phyloP scores from a whole-genome alignment of 2,888 invertebrate species.

The Oegoconia quadripuncta region DNA sequence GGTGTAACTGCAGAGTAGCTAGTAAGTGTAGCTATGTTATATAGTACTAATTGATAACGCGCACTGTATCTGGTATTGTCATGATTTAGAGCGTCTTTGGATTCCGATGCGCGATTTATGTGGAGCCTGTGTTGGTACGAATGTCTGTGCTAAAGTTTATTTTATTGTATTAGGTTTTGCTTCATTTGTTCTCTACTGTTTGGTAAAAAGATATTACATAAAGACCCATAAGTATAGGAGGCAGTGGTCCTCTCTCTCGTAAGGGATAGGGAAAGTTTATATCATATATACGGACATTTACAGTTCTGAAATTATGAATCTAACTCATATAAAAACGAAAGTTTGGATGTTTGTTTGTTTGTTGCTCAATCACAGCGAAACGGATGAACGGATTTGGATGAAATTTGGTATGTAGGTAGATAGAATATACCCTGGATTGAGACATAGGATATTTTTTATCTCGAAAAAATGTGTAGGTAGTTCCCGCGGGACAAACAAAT shows the following conservation, averaged over 20 bases:
- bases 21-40: slow-evolving; percentile 26
- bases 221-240: background rate
- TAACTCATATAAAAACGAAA: background rate
- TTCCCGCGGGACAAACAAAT: too few relatives aligned
- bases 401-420: too few relatives aligned
- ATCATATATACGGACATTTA: too few relatives aligned
- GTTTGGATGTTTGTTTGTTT: too few relatives aligned
- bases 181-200: slow-evolving; percentile 3
- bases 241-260: background rate
- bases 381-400: too few relatives aligned
- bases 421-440: too few relatives aligned
- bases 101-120: slow-evolving; percentile 56
- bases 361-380: too few relatives aligned
- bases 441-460: too few relatives aligned
- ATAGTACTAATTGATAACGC: slow-evolving; percentile 67
- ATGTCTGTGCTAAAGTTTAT: slow-evolving; percentile 33
- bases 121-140: slow-evolving; percentile 30
- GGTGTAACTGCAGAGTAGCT: background rate
- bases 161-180: slow-evolving; percentile 23
- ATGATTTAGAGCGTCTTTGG: slow-evolving; percentile 64
- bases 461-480: too few relatives aligned
- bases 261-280: too few relatives aligned
- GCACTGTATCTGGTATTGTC: slow-evolving; percentile 63
- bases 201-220: background rate
- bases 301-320: background rate